phyloP scores from a whole-genome alignment of 1,140 invertebrate species.

The Dufourea novaeangliae region DNA sequence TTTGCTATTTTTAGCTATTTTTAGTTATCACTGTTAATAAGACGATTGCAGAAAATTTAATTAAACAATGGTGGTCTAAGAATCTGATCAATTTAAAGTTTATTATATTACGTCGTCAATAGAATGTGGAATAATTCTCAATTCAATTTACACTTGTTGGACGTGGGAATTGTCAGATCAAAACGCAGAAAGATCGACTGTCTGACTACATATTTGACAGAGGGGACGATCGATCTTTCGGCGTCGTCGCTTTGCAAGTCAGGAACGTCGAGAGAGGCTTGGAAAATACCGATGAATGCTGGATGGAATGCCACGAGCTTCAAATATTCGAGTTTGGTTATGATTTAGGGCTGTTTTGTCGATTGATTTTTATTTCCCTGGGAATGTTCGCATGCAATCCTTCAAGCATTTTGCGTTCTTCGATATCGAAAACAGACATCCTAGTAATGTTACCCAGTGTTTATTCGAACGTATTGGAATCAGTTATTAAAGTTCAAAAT shows the following conservation, averaged over 20 bases:
- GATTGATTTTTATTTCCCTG: slow-evolving; percentile 39
- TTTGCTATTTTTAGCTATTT: too few species aligned
- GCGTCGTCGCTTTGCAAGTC: slow-evolving; percentile 54
- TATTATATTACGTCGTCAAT: neutral
- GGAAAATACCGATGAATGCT: slow-evolving; percentile 54
- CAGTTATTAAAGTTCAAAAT: too few species aligned
- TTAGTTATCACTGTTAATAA: too few species aligned
- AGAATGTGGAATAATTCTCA: neutral
- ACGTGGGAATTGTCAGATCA: neutral
- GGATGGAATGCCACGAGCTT: slow-evolving; percentile 36
- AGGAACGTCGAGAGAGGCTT: slow-evolving; percentile 41
- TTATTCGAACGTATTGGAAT: neutral
- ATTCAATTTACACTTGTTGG: neutral
- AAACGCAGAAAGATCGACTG: slow-evolving; percentile 15
- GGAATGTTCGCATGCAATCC: slow-evolving; percentile 22
- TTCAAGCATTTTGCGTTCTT: neutral
- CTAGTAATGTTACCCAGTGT: neutral
- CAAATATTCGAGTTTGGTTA: slow-evolving; percentile 44
- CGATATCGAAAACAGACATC: slow-evolving; percentile 22
- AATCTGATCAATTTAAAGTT: too few species aligned
- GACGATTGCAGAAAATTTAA: too few species aligned
- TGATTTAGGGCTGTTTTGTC: slow-evolving; percentile 38
- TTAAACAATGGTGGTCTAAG: too few species aligned
- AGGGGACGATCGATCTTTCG: slow-evolving; percentile 57
- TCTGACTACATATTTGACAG: slow-evolving; percentile 34